Percentiles rank a stretch among this genome's conserved stretches.
These are phyloP conservation scores for Patella ulyssiponensis DNA, from an alignment of 2,888 invertebrate genomes.

Conservation along the genomic window DNA sequence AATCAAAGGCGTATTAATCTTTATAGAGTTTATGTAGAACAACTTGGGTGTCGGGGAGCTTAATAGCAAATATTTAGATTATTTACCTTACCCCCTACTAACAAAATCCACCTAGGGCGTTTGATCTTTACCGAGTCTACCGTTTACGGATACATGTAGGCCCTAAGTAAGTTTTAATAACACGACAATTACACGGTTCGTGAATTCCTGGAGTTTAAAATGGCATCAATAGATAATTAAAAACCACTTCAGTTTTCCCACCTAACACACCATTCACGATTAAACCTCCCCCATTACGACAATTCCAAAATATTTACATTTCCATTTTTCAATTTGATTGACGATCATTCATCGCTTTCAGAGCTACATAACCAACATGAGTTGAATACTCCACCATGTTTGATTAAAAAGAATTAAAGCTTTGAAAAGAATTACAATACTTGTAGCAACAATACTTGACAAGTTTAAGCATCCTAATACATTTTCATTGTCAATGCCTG, in stretches of 20 bases:
- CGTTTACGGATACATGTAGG: no score
- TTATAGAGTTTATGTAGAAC: no score
- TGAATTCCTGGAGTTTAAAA: no score
- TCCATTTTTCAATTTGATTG: neutral
- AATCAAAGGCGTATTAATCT: no score
- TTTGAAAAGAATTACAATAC: neutral
- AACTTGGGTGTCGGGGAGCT: no score
- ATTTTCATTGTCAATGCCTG: neutral
- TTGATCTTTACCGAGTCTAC: no score
- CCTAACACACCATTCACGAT: no score
- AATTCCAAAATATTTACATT: neutral
- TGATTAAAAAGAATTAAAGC: conserved; percentile 7
- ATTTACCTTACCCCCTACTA: no score
- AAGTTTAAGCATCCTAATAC: neutral
- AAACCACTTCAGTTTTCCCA: no score
- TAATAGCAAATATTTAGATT: no score
- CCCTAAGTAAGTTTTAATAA: neutral
- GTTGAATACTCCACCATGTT: neutral
- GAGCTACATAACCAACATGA: neutral
- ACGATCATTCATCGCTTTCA: neutral
- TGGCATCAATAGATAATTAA: no score
- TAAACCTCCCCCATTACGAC: neutral
- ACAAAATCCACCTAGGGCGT: no score
- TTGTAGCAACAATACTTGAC: conserved; percentile 2
- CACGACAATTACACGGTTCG: neutral